These are phyloP conservation scores for Chelon auratus DNA, from an alignment of 2,797 vertebrate species.

Conservation along the genomic window DNA sequence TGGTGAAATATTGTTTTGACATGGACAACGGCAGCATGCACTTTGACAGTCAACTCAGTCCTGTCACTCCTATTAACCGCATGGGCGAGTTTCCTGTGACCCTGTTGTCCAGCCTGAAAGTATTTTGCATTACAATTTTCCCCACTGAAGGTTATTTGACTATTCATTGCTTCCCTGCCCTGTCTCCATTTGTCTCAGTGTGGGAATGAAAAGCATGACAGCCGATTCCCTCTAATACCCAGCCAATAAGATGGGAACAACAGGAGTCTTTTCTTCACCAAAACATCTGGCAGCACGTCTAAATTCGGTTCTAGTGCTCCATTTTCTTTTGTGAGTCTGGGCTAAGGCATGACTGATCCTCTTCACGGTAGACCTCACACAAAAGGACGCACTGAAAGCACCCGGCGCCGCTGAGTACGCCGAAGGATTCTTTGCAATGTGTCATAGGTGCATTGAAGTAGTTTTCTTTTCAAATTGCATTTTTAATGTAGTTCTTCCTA, in stretches of 20 bases:
- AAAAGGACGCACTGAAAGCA: constrained; percentile 58
- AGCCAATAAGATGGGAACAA: constrained; percentile 44
- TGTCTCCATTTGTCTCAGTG: constrained; percentile 42
- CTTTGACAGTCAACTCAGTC: constrained; percentile 53
- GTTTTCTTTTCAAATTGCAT: constrained; percentile 37
- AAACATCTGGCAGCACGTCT: constrained; percentile 61
- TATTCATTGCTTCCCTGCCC: constrained; percentile 43
- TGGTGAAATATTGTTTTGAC: constrained; percentile 51
- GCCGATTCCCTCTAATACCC: constrained; percentile 36
- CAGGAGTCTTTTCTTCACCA: constrained; percentile 43
- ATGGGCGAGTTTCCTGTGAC: constrained; percentile 52
- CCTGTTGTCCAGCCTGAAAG: constrained; percentile 42
- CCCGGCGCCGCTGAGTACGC: constrained; percentile 39
- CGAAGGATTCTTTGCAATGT: constrained; percentile 40
- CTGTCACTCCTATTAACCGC: constrained; percentile 45
- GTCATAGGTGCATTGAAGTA: constrained; percentile 16
- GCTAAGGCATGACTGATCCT: constrained; percentile 69
- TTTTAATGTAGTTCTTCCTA: constrained; percentile 24
- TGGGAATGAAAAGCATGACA: constrained; percentile 44
- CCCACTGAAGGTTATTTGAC: constrained; percentile 59
- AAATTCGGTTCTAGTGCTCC: constrained; percentile 51
- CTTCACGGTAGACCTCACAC: constrained; percentile 64
- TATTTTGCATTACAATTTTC: constrained; percentile 47
- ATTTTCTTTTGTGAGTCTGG: constrained; percentile 63
- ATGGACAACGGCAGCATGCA: constrained; percentile 47